Evolutionary conservation across 2,888 invertebrate species (phyloP).

Genomic region (Corbicula japonica): DNA sequence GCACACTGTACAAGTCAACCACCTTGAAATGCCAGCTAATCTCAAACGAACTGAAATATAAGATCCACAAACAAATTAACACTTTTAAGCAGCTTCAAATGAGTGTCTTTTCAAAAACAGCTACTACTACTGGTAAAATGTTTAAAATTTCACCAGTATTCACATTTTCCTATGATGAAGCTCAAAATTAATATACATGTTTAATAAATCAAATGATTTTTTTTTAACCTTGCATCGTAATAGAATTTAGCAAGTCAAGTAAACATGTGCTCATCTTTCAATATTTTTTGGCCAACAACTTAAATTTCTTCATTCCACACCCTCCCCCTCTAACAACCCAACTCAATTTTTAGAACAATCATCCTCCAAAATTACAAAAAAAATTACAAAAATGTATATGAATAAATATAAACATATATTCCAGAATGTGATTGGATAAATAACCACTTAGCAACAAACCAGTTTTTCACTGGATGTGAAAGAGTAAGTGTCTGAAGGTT

Average conservation of each 20-base stretch:
- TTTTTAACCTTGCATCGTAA: not conserved
- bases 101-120: not conserved
- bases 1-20: constrained; percentile 31
- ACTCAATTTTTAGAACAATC: no score
- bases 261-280: no score
- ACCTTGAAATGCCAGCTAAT: constrained; percentile 36
- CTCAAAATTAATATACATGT: not conserved
- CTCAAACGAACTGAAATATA: constrained; percentile 47
- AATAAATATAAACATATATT: not conserved
- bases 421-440: no score
- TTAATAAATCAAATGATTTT: not conserved
- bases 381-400: not conserved
- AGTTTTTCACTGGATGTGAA: no score
- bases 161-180: not conserved
- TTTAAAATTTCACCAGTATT: no score
- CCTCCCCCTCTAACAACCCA: no score
- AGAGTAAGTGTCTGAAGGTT: constrained; percentile 19
- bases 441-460: no score
- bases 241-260: no score
- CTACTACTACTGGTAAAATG: no score
- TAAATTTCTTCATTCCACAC: no score
- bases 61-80: not conserved
- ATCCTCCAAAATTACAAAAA: not conserved
- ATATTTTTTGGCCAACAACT: no score
- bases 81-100: not conserved